These are phyloP conservation scores for Saturnia pavonia DNA, from an alignment of 2,888 invertebrate genomes.

Conservation along the genomic window DNA sequence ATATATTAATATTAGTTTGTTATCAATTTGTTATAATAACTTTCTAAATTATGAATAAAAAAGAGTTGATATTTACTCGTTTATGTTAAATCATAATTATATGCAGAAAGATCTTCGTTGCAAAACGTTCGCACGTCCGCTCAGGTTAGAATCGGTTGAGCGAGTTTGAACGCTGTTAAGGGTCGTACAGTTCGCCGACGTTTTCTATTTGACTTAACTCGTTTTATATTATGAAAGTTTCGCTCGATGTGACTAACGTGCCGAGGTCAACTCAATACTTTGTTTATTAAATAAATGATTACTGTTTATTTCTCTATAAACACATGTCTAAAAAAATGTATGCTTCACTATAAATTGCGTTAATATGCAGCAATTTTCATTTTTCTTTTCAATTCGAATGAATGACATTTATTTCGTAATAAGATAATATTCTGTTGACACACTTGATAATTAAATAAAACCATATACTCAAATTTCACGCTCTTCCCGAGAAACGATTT, in stretches of 20 bases:
- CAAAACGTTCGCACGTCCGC: background rate
- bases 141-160: conserved; percentile 1
- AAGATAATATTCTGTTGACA: too few relatives aligned
- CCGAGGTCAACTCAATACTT: background rate
- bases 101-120: background rate
- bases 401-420: too few relatives aligned
- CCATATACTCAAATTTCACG: background rate
- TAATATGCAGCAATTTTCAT: too few relatives aligned
- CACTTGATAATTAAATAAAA: too few relatives aligned
- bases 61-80: too few relatives aligned
- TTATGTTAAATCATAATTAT: background rate
- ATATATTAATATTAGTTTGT: too few relatives aligned
- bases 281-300: background rate
- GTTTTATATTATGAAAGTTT: background rate
- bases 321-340: too few relatives aligned
- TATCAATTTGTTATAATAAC: too few relatives aligned
- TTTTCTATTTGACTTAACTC: background rate
- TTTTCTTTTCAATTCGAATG: too few relatives aligned
- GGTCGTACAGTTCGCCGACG: background rate
- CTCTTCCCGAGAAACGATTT: conserved; percentile 23
- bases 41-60: too few relatives aligned
- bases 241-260: background rate
- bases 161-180: background rate
- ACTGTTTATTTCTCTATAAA: too few relatives aligned
- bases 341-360: too few relatives aligned